Conservation (phyloP, 2,113 vertebrate genomes). For the Xenus cinereus region DNA sequence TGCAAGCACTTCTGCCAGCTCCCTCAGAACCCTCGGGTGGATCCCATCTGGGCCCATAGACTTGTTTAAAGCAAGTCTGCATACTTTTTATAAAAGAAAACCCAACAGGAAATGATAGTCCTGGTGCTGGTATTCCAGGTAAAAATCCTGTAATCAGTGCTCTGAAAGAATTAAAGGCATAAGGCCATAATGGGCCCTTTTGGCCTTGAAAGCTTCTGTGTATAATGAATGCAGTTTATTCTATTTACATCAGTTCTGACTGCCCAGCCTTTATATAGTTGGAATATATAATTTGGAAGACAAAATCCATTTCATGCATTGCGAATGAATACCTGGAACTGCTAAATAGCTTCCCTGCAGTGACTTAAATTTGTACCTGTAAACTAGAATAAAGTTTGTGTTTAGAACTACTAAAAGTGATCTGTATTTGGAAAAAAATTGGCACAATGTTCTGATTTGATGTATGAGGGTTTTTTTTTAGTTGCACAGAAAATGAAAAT, state of each 20-base stretch:
- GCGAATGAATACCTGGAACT: background rate
- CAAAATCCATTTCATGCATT: background rate
- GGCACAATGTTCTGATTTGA: background rate
- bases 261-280: background rate
- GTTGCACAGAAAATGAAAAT: background rate
- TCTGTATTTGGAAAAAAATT: background rate
- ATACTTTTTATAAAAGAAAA: background rate
- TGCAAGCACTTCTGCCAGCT: too few species aligned
- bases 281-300: background rate
- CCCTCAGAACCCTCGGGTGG: too few species aligned
- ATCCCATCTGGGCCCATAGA: too few species aligned
- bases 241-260: background rate
- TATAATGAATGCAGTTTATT: background rate
- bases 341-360: background rate
- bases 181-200: background rate
- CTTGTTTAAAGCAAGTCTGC: background rate
- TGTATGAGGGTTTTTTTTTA: background rate
- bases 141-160: background rate
- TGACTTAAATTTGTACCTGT: background rate
- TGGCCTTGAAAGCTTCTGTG: background rate
- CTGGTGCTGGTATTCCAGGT: background rate
- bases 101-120: background rate
- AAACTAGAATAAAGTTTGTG: background rate
- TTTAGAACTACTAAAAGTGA: background rate
- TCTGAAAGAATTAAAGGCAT: background rate